Evolutionary conservation across 1,140 invertebrate genomes (phyloP).

Genomic region (Delia radicum): DNA sequence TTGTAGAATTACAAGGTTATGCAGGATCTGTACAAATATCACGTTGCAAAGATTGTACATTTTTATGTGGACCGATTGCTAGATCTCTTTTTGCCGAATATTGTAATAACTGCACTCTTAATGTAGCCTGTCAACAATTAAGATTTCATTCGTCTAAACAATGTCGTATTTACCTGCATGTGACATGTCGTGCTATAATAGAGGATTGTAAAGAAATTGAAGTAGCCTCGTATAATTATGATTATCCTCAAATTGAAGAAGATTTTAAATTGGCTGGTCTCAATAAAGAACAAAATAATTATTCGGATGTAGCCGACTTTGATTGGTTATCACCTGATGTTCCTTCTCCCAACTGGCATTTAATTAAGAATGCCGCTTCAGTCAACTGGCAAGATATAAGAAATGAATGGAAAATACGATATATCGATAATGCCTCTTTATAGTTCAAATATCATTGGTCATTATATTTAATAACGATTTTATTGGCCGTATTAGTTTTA

Average conservation of each 20-base stretch:
- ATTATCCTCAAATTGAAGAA: conserved; percentile 72
- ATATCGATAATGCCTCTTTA: neutral
- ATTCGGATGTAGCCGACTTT: conserved; percentile 88
- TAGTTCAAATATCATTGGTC: neutral
- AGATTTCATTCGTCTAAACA: conserved; percentile 79
- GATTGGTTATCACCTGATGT: conserved; percentile 88
- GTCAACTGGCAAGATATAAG: conserved; percentile 43
- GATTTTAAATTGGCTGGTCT: conserved; percentile 76
- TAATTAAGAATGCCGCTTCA: conserved; percentile 51
- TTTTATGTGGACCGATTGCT: conserved; percentile 81
- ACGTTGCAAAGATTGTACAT: conserved; percentile 72
- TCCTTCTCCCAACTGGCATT: conserved; percentile 87
- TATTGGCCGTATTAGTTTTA: neutral
- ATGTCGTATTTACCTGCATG: conserved; percentile 85
- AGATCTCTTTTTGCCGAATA: conserved; percentile 90
- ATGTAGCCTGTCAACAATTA: conserved; percentile 91
- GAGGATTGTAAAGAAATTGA: conserved; percentile 81
- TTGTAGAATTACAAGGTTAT: conserved; percentile 75
- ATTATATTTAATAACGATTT: neutral
- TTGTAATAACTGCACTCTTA: conserved; percentile 76
- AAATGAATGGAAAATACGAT: conserved; percentile 32
- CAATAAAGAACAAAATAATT: conserved; percentile 77
- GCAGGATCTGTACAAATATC: conserved; percentile 87
- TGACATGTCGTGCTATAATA: conserved; percentile 91
- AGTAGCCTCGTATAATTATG: conserved; percentile 84